A percentile compares a stretch with the other conserved stretches of the same genome.
Evolutionary conservation across 2,113 vertebrate genomes (phyloP).

Genomic region (Tachysurus fulvidraco): DNA sequence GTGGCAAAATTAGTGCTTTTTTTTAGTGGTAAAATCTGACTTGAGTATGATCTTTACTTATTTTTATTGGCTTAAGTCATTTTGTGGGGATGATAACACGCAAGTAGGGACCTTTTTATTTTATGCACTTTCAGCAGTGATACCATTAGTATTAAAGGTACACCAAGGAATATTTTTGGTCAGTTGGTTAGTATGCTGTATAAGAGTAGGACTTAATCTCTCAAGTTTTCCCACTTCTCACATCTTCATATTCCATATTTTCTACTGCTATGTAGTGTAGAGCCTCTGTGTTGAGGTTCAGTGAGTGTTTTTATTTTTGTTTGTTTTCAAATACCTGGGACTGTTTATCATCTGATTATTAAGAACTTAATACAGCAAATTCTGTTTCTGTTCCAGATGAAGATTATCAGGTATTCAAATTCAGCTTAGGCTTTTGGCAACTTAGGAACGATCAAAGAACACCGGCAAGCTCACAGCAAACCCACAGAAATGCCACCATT

Average conservation of each 20-base stretch:
- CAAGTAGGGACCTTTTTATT: conserved; percentile 31
- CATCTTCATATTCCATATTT: background rate
- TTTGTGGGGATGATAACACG: conserved; percentile 44
- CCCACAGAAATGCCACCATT: conserved; percentile 50
- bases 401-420: conserved; percentile 55
- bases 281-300: background rate
- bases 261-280: background rate
- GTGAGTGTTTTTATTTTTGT: too few species aligned
- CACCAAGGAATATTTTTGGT: conserved; percentile 13
- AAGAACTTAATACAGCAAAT: conserved; percentile 39
- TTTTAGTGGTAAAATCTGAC: background rate
- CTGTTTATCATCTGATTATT: conserved; percentile 28
- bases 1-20: conserved; percentile 4
- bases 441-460: conserved; percentile 57
- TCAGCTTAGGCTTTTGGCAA: conserved; percentile 46
- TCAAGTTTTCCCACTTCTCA: background rate
- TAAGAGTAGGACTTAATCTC: background rate
- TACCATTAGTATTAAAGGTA: conserved; percentile 45
- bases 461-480: conserved; percentile 48
- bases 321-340: background rate
- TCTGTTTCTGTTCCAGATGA: conserved; percentile 41
- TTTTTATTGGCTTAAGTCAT: background rate
- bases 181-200: background rate
- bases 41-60: background rate
- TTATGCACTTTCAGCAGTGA: conserved; percentile 51